These are phyloP conservation scores for Cryptus viduatorius DNA, from an alignment of 2,888 invertebrate genomes.

Conservation along the genomic window DNA sequence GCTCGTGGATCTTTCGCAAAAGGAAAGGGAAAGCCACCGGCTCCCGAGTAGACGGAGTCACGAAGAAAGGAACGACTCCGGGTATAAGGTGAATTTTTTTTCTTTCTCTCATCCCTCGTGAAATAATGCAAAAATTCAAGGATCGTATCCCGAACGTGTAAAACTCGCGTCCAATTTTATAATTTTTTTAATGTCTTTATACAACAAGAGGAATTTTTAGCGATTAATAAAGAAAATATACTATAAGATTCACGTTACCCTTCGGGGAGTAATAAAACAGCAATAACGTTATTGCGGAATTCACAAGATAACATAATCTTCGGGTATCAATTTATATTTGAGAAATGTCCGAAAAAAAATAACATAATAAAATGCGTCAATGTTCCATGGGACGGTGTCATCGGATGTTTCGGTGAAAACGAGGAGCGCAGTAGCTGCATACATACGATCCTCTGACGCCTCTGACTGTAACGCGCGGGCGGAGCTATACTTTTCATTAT, in stretches of 20 bases:
- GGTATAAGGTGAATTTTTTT: background rate
- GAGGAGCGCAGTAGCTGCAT: background rate
- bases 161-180: background rate
- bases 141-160: background rate
- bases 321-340: too few relatives aligned
- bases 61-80: background rate
- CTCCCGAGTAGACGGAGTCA: background rate
- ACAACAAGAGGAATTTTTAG: background rate
- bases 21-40: background rate
- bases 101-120: background rate
- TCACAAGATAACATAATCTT: too few relatives aligned
- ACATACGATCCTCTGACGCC: background rate
- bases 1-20: background rate
- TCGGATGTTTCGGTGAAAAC: background rate
- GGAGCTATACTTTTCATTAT: constrained; percentile 44
- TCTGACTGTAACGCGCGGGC: background rate
- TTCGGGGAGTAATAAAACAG: too few relatives aligned
- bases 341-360: too few relatives aligned
- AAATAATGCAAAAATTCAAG: constrained; percentile 10
- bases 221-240: background rate
- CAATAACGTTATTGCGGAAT: too few relatives aligned
- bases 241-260: too few relatives aligned
- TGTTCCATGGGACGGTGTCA: too few relatives aligned
- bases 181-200: background rate
- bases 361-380: too few relatives aligned